Conservation (phyloP, 1,140 invertebrate species). For the Neodiprion lecontei region DNA sequence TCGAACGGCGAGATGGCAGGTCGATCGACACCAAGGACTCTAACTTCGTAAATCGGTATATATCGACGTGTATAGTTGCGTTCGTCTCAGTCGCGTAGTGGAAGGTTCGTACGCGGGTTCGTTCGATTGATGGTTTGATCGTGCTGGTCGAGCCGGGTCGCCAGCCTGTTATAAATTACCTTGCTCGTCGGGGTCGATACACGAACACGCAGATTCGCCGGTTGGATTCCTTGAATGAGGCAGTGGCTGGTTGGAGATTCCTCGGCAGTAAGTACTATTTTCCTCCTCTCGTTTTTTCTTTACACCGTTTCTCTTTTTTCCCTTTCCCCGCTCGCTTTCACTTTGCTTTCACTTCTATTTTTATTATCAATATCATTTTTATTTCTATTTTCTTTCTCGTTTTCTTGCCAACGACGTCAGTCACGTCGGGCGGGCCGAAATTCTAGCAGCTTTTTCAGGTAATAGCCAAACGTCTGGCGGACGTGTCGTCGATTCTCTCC, state of each 20-base stretch:
- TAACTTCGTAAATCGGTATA: too few species aligned
- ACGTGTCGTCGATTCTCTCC: background rate
- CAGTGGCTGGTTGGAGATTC: background rate
- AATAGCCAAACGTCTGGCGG: background rate
- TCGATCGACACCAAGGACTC: too few species aligned
- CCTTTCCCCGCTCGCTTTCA: background rate
- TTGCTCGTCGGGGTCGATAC: background rate
- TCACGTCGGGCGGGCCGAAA: background rate
- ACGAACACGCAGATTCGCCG: too few species aligned
- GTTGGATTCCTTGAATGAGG: background rate
- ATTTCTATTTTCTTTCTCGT: background rate
- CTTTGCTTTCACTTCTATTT: background rate
- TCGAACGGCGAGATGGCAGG: too few species aligned
- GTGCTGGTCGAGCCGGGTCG: background rate
- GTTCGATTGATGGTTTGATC: background rate
- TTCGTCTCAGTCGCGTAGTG: too few species aligned
- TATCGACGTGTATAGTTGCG: too few species aligned
- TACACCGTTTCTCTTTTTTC: background rate
- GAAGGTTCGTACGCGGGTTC: background rate
- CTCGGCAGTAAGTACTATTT: background rate
- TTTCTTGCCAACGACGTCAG: background rate
- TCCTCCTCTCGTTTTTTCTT: background rate
- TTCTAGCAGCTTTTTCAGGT: background rate
- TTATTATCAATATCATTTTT: background rate
- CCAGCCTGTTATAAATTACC: background rate